phyloP scores from a whole-genome alignment of 64 coral and sea anemone species.

The Montipora cactus region DNA sequence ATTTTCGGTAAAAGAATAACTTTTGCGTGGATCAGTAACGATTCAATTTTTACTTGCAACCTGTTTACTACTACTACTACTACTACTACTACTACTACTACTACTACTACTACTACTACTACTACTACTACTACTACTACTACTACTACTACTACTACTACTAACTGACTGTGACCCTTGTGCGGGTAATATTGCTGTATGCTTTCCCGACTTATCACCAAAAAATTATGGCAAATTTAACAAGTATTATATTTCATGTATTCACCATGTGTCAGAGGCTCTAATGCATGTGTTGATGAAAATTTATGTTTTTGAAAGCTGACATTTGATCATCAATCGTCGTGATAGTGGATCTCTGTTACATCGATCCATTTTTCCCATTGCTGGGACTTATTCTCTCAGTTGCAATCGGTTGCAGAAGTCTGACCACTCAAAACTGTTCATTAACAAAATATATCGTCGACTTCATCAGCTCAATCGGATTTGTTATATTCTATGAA shows the following conservation, averaged over 20 bases:
- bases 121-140: no score
- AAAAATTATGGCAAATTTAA: neutral
- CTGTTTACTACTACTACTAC: no score
- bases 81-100: no score
- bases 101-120: no score
- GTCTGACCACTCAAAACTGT: neutral
- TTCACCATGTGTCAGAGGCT: neutral
- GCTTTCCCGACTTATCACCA: no score
- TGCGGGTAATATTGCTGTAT: no score
- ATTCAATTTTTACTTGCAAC: no score
- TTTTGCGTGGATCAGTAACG: no score
- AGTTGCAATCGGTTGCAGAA: neutral
- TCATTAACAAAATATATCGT: neutral
- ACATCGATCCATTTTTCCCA: neutral
- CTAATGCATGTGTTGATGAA: neutral
- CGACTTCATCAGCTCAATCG: conserved; percentile 5
- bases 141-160: no score
- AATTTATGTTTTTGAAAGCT: neutral
- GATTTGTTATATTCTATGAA: conserved; percentile 35
- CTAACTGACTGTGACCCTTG: no score
- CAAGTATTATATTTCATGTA: neutral
- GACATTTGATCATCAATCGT: neutral
- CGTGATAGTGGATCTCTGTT: neutral
- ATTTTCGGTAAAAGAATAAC: no score
- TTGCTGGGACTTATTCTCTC: neutral